These are phyloP conservation scores for Sebastes nivosus DNA, from an alignment of 2,797 vertebrate genomes.

Conservation along the genomic window DNA sequence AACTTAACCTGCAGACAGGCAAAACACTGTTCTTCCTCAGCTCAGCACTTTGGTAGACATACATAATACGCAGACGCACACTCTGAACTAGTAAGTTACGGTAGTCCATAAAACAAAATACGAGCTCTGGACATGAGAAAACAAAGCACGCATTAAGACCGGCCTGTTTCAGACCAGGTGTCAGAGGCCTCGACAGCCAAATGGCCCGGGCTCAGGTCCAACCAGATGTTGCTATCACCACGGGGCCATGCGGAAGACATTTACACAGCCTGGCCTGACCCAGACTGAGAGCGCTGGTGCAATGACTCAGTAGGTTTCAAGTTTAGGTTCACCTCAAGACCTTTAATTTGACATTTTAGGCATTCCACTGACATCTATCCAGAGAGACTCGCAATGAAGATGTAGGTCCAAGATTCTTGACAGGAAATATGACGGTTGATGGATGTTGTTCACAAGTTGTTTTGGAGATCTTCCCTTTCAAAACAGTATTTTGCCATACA, in stretches of 20 bases:
- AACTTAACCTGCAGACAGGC: slow-evolving; percentile 38
- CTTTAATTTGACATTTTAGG: background rate
- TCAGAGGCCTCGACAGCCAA: slow-evolving; percentile 53
- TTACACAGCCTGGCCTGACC: slow-evolving; percentile 26
- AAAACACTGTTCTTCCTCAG: slow-evolving; percentile 18
- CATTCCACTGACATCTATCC: background rate
- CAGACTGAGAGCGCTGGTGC: background rate
- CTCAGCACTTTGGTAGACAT: background rate
- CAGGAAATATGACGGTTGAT: background rate
- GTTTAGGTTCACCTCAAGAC: background rate
- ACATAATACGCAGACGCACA: background rate
- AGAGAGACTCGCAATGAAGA: background rate
- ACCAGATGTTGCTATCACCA: slow-evolving; percentile 71
- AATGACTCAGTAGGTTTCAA: background rate
- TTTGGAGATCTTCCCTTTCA: background rate
- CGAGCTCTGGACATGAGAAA: slow-evolving; percentile 46
- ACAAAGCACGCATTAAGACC: slow-evolving; percentile 38
- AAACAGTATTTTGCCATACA: background rate
- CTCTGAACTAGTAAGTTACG: slow-evolving; percentile 38
- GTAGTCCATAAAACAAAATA: slow-evolving; percentile 70
- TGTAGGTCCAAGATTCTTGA: background rate
- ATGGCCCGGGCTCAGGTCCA: slow-evolving; percentile 41
- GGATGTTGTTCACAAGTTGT: background rate
- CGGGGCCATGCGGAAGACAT: slow-evolving; percentile 38
- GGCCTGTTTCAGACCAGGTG: slow-evolving; percentile 65